Evolutionary conservation across 1,140 invertebrate genomes (phyloP), one percentile per base, ranked within the genome.

Genomic region (Cepaea nemoralis): DNA sequence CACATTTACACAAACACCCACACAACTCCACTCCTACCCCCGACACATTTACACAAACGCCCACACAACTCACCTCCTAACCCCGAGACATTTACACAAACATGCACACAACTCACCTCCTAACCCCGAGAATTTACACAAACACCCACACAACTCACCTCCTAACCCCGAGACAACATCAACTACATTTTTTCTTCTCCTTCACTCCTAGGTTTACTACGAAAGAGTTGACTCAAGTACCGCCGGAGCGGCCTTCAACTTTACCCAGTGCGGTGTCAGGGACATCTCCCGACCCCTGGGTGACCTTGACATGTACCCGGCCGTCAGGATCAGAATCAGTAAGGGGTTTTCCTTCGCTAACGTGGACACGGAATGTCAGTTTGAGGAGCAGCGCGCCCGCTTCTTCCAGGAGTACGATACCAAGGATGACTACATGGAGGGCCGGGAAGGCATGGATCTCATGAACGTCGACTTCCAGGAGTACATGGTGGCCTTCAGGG

Each of bases 361-460:
- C 86, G 93, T 95, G 67, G 94, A 95, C 84, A 94, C 95, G 0
- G 95, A 95, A 3, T 94, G 93, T 87, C 96, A 96, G 91, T 97
- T 97, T 87, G 96, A 97, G 88, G 95, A 96, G 84, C 95, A 96
- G 86, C 92, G 96, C 82, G 94, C 95, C 22, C 91, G 94, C 84
- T 97, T 97, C 91, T 97, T 96, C 86, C 94, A 92, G 84, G 95
- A 96, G 77, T 94, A 96, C 91, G 95, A 96, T 91, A 89, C 94
- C 27, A 93, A 94, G 69, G 96, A 97, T 87, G 95, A 97, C 90
- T 97, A 96, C 90, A 95, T 97, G 95, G 96, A 97, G 92, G 96
- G 96, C 93, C 91, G 95, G 5, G 96, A 97, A 88, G 96, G 96
- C 19, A 93, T 97, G 71, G 96, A 97, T 89, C 92, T 97, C 22